These are phyloP conservation scores for Magallana nippona DNA, from an alignment of 2,888 invertebrate genomes.

Conservation along the genomic window DNA sequence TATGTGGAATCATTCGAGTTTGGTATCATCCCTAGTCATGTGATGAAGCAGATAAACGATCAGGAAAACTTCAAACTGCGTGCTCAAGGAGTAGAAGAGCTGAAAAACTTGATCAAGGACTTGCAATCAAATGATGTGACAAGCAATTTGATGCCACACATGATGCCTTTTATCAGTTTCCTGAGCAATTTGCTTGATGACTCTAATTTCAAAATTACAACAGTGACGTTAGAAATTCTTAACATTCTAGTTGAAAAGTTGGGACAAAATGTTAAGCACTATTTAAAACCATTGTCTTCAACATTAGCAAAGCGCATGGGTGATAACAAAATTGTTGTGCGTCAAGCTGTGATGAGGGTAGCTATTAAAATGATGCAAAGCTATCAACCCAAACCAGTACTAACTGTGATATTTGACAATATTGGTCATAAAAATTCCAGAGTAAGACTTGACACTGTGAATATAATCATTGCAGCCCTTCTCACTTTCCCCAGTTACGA, in stretches of 20 bases:
- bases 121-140: constrained; percentile 69
- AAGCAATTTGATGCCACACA: constrained; percentile 83
- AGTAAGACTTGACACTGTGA: constrained; percentile 88
- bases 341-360: constrained; percentile 81
- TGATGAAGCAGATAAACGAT: constrained; percentile 79
- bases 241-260: constrained; percentile 80
- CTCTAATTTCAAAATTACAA: constrained; percentile 82
- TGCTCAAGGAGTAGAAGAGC: constrained; percentile 83
- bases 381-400: constrained; percentile 82
- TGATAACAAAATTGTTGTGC: constrained; percentile 81
- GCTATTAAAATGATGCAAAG: constrained; percentile 82
- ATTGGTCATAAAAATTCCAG: constrained; percentile 81
- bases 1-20: constrained; percentile 75
- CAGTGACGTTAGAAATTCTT: constrained; percentile 81
- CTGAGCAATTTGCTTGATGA: constrained; percentile 84
- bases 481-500: constrained; percentile 90
- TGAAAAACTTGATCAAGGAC: constrained; percentile 82
- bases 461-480: constrained; percentile 88
- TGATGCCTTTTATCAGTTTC: constrained; percentile 85
- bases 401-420: constrained; percentile 82
- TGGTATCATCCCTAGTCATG: constrained; percentile 80
- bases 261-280: constrained; percentile 79
- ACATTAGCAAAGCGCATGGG: constrained; percentile 81
- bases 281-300: constrained; percentile 81
- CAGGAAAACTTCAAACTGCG: constrained; percentile 84